Base-by-base conservation (phyloP, 2,113 vertebrate species). In the Ophthalmolycus amberensis region DNA sequence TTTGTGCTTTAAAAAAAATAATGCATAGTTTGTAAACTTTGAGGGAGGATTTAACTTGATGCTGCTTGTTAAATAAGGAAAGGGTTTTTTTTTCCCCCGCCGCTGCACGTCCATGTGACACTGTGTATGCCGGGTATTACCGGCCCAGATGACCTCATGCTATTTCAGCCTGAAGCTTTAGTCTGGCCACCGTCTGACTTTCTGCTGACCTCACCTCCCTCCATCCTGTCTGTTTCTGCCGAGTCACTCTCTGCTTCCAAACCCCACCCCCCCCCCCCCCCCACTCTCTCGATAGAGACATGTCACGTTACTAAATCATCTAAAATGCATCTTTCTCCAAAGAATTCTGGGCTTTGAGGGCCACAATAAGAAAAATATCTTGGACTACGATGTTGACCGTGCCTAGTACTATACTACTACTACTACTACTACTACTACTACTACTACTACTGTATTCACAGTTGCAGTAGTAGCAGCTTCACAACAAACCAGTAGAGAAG, bases 121-220 rank as follows among this genome's bases (percentile, higher is more conserved):
- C 52, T 9, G 75, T 62, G 59, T 42, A 62, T 80, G 76, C 6
- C 15, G 46, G 42, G 62, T 82, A 73, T 90, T 80, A 72, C 62
- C 59, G 20, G 72, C 50, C 68, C 42, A 76, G 44, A 81, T 88
- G 84, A 89, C 77, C 82, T 89, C 82, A 85, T 68, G 34, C 64
- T 46, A 54, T 71, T 73, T 64, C 46, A 75, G 83, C 78, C 85
- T 32, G 54, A 70, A 50, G 87, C 85, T 74, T 75, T 72, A 29
- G 71, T 88, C 77, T 79, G 76, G 74, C 25, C 68, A 66, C 11
- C 1, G 70, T 82, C 90, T 88, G 87, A 82, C 82, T 76, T 83
- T 76, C 77, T 85, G 79, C 85, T 81, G 81, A 86, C 77, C 83
- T 76, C 84, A 48, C 46, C 75, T 42, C 66, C 59, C n/a, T 37